A percentile compares a stretch with the other conserved stretches of the same genome.
These are phyloP conservation scores for Lophotis ruficrista DNA, from an alignment of 2,113 vertebrate genomes.

Conservation along the genomic window DNA sequence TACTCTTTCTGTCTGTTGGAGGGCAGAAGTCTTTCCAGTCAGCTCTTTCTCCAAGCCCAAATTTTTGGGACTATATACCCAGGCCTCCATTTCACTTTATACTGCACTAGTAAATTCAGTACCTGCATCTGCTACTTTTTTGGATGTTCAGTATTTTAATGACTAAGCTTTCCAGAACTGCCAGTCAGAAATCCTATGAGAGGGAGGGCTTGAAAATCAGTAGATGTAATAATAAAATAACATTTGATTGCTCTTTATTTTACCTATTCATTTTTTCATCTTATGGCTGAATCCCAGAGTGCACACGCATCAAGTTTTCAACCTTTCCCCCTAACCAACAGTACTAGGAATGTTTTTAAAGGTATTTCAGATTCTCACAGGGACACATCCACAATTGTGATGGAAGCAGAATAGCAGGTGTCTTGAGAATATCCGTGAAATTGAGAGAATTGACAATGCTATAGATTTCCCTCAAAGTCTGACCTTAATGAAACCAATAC, in stretches of 20 bases:
- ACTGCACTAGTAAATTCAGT: neutral
- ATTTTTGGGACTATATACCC: neutral
- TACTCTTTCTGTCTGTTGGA: neutral
- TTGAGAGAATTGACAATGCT: neutral
- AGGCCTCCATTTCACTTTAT: neutral
- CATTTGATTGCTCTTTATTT: neutral
- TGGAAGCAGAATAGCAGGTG: neutral
- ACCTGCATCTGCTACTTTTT: neutral
- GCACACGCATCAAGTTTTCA: rapidly evolving
- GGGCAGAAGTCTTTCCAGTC: neutral
- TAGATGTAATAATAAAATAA: neutral
- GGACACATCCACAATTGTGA: rapidly evolving
- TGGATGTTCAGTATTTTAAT: neutral
- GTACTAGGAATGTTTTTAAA: neutral
- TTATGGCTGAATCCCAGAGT: neutral
- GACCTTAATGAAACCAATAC: neutral
- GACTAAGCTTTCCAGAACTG: neutral
- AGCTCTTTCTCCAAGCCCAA: neutral
- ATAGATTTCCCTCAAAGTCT: neutral
- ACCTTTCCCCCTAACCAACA: neutral
- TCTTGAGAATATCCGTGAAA: neutral
- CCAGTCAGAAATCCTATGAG: neutral
- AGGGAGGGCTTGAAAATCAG: neutral
- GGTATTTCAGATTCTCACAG: neutral
- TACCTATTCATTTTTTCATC: neutral